A percentile compares a stretch with the other conserved stretches of the same genome.
Conservation (phyloP, 2,888 invertebrate genomes). For the Zhuqinia jingwanae region DNA sequence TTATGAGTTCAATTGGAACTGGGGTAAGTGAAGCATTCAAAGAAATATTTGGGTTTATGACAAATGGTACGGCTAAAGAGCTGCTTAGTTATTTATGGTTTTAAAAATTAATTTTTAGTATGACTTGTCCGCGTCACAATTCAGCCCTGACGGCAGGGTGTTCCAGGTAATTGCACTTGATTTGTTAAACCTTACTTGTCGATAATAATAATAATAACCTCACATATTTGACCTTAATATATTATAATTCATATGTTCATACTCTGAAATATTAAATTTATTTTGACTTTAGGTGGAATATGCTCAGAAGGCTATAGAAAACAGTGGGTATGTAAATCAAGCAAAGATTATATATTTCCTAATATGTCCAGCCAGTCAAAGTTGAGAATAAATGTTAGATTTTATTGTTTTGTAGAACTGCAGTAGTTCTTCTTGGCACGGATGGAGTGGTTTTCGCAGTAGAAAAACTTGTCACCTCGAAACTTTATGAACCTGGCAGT, state of each 20-base stretch:
- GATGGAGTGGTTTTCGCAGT: constrained; percentile 99
- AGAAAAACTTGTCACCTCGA: constrained; percentile 97
- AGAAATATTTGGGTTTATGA: constrained; percentile 10
- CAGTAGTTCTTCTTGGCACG: constrained; percentile 95
- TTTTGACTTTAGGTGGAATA: constrained; percentile 89
- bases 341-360: neutral
- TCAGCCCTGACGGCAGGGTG: constrained; percentile 99
- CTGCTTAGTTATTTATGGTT: constrained; percentile 1
- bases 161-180: constrained; percentile 86
- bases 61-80: no score
- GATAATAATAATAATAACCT: no score
- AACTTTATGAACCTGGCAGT: constrained; percentile 94
- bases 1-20: constrained; percentile 97
- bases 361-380: no score
- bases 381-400: no score
- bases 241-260: neutral
- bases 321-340: constrained; percentile 90
- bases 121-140: constrained; percentile 99
- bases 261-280: neutral
- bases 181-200: neutral
- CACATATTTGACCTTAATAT: no score
- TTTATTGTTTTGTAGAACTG: constrained; percentile 84
- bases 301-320: constrained; percentile 99
- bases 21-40: constrained; percentile 86
- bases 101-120: constrained; percentile 87